Evolutionary conservation across 2,888 invertebrate species (phyloP).

Genomic region (Cheilosia impressa): DNA sequence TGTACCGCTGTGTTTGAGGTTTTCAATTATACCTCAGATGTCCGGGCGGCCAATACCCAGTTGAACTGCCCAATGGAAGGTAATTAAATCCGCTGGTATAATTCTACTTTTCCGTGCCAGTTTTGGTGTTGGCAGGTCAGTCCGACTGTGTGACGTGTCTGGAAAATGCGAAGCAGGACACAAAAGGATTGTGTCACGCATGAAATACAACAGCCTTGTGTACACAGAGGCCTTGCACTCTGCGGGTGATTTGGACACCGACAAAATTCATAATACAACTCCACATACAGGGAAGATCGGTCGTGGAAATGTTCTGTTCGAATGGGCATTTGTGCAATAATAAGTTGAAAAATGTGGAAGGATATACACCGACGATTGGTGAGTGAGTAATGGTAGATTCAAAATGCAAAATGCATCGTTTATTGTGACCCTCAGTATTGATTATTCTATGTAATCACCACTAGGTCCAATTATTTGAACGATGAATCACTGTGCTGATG

Average conservation of each 20-base stretch:
- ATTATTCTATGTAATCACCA: no score
- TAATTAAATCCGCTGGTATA: constrained; percentile 55
- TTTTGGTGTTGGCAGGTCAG: constrained; percentile 31
- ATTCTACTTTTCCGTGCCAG: constrained; percentile 8
- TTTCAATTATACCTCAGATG: constrained; percentile 20
- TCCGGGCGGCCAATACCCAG: not conserved
- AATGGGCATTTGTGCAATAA: constrained; percentile 1
- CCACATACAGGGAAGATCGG: not conserved
- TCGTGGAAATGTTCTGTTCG: not conserved
- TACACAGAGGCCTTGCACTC: constrained; percentile 16
- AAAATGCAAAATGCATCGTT: no score
- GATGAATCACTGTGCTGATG: no score
- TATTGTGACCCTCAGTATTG: no score
- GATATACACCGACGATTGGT: not conserved
- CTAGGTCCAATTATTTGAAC: no score
- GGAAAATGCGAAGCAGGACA: not conserved
- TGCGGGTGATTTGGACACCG: constrained; percentile 28
- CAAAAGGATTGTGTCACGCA: constrained; percentile 23
- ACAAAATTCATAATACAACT: not conserved
- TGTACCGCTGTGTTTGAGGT: constrained; percentile 20
- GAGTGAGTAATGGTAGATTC: not conserved
- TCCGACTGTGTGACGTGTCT: constrained; percentile 15
- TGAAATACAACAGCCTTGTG: constrained; percentile 10
- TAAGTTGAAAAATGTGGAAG: not conserved
- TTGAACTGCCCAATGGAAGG: constrained; percentile 46